These are phyloP conservation scores for Drosophila auraria DNA, from an alignment of 1,140 invertebrate genomes.

Conservation along the genomic window DNA sequence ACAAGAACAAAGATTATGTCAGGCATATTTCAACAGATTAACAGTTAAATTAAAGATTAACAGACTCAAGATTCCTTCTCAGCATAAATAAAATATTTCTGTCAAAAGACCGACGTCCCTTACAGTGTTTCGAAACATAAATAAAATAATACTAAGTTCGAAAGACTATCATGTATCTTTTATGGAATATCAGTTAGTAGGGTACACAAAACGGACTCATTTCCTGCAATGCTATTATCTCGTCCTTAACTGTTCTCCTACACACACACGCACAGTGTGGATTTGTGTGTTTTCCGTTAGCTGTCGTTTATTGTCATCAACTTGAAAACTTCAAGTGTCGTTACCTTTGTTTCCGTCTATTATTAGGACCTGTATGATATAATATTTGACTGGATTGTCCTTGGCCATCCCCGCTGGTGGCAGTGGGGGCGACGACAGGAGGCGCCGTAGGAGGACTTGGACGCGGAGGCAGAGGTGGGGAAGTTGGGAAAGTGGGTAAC, in stretches of 20 bases:
- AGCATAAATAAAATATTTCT: no score
- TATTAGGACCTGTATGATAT: conserved; percentile 60
- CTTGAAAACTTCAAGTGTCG: conserved; percentile 66
- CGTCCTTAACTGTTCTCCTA: conserved; percentile 17
- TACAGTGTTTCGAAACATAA: no score
- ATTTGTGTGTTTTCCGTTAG: conserved; percentile 38
- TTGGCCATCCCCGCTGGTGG: conserved; percentile 41
- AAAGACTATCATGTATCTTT: background rate
- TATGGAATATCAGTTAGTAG: background rate
- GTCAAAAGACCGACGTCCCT: no score
- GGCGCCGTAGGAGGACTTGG: background rate
- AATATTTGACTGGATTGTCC: conserved; percentile 66
- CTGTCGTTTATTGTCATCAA: conserved; percentile 51
- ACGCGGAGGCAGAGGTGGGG: conserved; percentile 13
- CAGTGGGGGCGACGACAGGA: background rate
- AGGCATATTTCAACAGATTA: no score
- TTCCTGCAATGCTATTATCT: conserved; percentile 11
- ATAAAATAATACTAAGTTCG: background rate
- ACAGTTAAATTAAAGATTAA: no score
- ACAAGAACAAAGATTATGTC: no score
- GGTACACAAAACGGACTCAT: background rate
- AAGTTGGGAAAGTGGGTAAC: conserved; percentile 11
- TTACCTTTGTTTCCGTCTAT: conserved; percentile 59
- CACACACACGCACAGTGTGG: conserved; percentile 10
- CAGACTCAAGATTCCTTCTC: no score